Conservation (phyloP, 2,888 invertebrate genomes). For the Phengaris arion region DNA sequence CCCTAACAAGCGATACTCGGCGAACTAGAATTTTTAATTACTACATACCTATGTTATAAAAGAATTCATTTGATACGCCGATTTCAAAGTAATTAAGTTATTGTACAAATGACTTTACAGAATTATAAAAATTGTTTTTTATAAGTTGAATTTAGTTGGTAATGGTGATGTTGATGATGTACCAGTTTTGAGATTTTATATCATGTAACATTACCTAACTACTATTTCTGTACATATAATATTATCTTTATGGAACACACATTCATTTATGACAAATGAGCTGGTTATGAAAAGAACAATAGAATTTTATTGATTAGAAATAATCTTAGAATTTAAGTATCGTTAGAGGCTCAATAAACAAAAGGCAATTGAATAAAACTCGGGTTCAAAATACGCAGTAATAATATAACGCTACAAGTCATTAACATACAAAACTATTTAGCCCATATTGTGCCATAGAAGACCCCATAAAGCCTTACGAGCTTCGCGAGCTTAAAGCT, state of each 20-base stretch:
- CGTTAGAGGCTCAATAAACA: background rate
- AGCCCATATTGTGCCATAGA: conserved; percentile 41
- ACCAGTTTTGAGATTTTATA: background rate
- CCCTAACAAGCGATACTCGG: conserved; percentile 26
- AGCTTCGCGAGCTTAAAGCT: conserved; percentile 44
- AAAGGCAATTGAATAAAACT: conserved; percentile 11
- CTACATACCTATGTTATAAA: conserved; percentile 1
- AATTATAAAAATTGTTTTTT: background rate
- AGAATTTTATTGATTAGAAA: background rate
- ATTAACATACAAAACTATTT: conserved; percentile 32
- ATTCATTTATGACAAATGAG: background rate
- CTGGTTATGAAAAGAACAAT: background rate
- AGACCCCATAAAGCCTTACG: conserved; percentile 42
- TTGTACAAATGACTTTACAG: background rate
- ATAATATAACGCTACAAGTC: conserved; percentile 19
- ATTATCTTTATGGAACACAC: background rate
- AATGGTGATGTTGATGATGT: background rate
- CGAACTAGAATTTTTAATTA: conserved; percentile 28
- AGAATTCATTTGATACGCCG: conserved; percentile 19
- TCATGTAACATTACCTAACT: too few species aligned
- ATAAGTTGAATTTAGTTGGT: background rate
- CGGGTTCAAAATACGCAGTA: background rate
- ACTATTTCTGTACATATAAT: background rate
- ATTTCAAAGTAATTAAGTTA: background rate
- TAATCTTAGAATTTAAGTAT: background rate